Base-by-base conservation (phyloP, 2,113 vertebrate species). In the Paramisgurnus dabryanus region DNA sequence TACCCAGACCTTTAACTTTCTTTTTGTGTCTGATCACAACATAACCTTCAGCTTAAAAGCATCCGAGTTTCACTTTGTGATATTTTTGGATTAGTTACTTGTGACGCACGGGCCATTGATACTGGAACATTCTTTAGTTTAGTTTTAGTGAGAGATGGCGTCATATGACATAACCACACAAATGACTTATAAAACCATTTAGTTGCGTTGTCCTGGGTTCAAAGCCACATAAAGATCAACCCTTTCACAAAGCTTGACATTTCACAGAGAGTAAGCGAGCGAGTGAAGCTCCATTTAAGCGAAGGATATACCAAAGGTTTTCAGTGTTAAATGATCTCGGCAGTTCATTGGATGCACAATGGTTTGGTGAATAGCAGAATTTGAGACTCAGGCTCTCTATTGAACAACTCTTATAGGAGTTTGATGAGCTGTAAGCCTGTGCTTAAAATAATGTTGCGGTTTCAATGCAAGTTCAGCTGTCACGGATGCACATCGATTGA, bases 201-300 rank as follows among this genome's bases (percentile, higher is more conserved):
- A 74, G 40, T 15, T 15, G 40, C 2, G 6, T 8, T 1, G 71
- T 9, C 71, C 71, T 0, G 40, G 71, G 55, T 45, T 61, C 22
- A 41, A 74, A 74, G 55, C 43, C 70, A 22, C 22, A 58, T 43
- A 73, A 10, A 60, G 70, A 73, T 43, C 60, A 39, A 45, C 10
- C 70, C 40, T 60, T 60, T 43, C 40, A 73, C n/a, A 73, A 73
- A 45, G 70, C 71, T 11, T 73, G 55, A 27, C 40, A 61, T 74
- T 74, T 74, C 60, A 74, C 60, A 45, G n/a, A 61, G 70, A 74
- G 40, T 60, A 45, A 27, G 55, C 11, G 68, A 71, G 68, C 13
- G 68, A 55, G 34, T 41, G 69, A 58, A 58, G 39, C 53, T 61
- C 6, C 45, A 40, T 71, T 61, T 71, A 71, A 71, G 45, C 11